Base-by-base conservation (phyloP, 2,888 invertebrate species). In the Sesamia inferens region DNA sequence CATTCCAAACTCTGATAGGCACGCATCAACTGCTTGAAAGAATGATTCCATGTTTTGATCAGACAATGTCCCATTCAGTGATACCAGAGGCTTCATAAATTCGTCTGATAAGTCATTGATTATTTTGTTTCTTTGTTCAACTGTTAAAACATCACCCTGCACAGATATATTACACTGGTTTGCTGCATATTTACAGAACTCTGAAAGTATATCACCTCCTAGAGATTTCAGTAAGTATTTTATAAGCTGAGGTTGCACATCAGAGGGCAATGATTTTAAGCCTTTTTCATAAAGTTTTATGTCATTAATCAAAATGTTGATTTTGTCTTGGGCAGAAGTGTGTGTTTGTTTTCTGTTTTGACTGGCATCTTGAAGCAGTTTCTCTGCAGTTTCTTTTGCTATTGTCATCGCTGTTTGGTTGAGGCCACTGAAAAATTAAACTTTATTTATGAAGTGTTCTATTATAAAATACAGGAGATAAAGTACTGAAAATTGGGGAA, bases 211-310 rank as follows among this genome's bases (percentile, higher is more conserved):
- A 89, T 99, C 99, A 47, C 98, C 97, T 63, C 98, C 98, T 63
- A 98, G 94, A 0, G 98, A 97, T 93, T 98, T 98, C 48, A 99
- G 93, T 61, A 99, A 95, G 94, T 99, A 99, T 92, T 98, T 99
- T 0, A 97, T 96, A 83, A 99, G 95, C 78, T 97, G 97, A 0
- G 94, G 81, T 92, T 98, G 98, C 42, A 97, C 96, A 76, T 97
- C 97, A 64, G 93, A 89, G 0, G 97, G 95, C 22, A 98, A 96
- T 72, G 93, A 91, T 83, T 97, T 98, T 5, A 98, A 94, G 0
- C 98, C 98, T 90, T 98, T 98, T 85, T 98, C 98, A 92, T 98
- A 98, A 54, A 98, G 94, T 85, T 98, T 97, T 51, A 98, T 97
- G 88, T 98, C 98, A 81, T 97, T 97, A 14, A 98, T 93, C 68